These are phyloP conservation scores for Drosophila monieri DNA, from an alignment of 2,888 invertebrate species.

Conservation along the genomic window DNA sequence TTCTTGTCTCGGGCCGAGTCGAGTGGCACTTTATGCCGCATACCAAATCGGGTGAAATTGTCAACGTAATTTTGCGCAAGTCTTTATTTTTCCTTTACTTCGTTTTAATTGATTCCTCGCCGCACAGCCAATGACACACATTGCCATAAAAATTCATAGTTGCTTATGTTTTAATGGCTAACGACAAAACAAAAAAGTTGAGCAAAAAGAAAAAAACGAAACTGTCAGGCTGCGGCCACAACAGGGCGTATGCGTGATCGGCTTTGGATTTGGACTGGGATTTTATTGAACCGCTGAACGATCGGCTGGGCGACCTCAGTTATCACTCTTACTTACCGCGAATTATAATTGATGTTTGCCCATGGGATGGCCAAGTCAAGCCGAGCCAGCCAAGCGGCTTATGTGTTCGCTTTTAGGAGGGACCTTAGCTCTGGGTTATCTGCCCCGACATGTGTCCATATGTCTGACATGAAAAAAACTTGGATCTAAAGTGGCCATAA, in stretches of 20 bases:
- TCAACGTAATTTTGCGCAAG: slow-evolving; percentile 78
- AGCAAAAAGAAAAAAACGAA: slow-evolving; percentile 7
- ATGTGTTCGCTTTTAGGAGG: slow-evolving; percentile 7
- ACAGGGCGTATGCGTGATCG: slow-evolving; percentile 73
- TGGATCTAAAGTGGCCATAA: slow-evolving; percentile 21
- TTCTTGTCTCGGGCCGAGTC: slow-evolving; percentile 34
- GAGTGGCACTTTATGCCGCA: slow-evolving; percentile 61
- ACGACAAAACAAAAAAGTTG: slow-evolving; percentile 18
- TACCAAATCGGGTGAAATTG: slow-evolving; percentile 74
- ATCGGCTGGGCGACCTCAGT: slow-evolving; percentile 65
- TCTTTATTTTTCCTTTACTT: slow-evolving; percentile 35
- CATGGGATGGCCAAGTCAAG: slow-evolving; percentile 55
- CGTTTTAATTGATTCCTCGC: slow-evolving; percentile 76
- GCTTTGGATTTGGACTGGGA: slow-evolving; percentile 19
- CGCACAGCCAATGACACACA: slow-evolving; percentile 76
- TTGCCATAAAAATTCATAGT: slow-evolving; percentile 71
- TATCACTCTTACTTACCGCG: slow-evolving; percentile 79
- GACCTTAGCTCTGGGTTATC: slow-evolving; percentile 16
- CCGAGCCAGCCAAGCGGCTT: slow-evolving; percentile 46
- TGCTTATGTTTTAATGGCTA: slow-evolving; percentile 58
- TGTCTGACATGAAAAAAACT: slow-evolving; percentile 1
- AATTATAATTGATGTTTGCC: slow-evolving; percentile 71
- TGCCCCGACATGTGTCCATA: slow-evolving; percentile 4
- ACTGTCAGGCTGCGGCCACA: slow-evolving; percentile 50
- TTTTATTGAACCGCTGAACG: slow-evolving; percentile 50